Conservation (phyloP, 2,113 vertebrate species). For the Deroptyus accipitrinus region DNA sequence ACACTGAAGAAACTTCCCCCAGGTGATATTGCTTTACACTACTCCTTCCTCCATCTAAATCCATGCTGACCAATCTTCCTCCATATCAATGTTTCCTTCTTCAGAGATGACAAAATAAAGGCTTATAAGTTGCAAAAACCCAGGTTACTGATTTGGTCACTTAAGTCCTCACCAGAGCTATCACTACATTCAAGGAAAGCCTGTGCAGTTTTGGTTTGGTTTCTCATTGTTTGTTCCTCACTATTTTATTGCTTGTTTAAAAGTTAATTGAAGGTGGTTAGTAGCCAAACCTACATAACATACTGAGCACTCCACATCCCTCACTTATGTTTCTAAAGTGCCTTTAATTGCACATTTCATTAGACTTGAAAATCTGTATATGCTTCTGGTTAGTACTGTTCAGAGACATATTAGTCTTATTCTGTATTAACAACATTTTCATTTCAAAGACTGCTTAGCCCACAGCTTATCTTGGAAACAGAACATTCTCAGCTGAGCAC, state of each 20-base stretch:
- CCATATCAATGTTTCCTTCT: neutral
- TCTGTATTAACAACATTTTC: neutral
- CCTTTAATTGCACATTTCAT: slow-evolving; percentile 2
- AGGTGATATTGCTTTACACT: neutral
- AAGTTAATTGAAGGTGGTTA: neutral
- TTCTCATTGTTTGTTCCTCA: neutral
- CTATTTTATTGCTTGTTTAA: neutral
- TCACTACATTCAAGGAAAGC: neutral
- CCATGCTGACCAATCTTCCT: neutral
- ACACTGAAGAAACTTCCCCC: neutral
- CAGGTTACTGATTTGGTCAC: neutral
- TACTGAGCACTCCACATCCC: neutral
- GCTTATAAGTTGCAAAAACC: neutral
- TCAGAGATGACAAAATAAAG: neutral
- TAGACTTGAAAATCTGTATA: neutral
- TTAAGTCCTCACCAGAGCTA: neutral
- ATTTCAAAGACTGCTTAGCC: neutral
- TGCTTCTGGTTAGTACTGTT: neutral
- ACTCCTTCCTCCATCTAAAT: neutral
- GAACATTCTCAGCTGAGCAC: neutral
- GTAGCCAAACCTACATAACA: neutral
- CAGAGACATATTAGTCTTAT: neutral
- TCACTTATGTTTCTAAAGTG: neutral
- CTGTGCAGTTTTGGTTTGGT: neutral
- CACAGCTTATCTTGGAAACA: neutral